phyloP scores from a whole-genome alignment of 2,113 vertebrate genomes.

The Boulengerochromis microlepis region DNA sequence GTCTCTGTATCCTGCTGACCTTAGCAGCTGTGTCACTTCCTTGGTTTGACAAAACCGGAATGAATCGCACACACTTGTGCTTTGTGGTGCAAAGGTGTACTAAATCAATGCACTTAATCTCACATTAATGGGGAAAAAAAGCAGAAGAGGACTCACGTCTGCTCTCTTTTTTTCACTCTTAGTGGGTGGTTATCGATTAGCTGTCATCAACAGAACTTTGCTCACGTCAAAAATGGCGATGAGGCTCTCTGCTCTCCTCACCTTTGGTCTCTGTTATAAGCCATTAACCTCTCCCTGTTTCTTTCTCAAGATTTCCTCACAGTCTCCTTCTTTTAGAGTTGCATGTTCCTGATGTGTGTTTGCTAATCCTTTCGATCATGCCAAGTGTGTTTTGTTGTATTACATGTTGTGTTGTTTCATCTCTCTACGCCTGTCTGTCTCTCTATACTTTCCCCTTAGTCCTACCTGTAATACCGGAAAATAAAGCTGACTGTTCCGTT shows the following conservation, averaged over 20 bases:
- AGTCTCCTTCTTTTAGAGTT: not conserved
- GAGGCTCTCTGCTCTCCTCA: not conserved
- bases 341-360: not conserved
- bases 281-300: not conserved
- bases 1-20: slow-evolving; percentile 64
- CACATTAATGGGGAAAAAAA: not conserved
- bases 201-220: not conserved
- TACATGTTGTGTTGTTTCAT: not conserved
- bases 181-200: not conserved
- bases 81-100: not conserved
- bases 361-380: not conserved
- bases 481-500: not conserved
- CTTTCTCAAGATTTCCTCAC: not conserved
- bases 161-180: not conserved
- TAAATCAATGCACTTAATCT: not conserved
- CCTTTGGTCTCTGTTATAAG: not conserved
- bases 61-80: slow-evolving; percentile 23
- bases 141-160: not conserved
- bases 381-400: not conserved
- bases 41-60: slow-evolving; percentile 60
- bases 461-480: not conserved
- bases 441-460: not conserved
- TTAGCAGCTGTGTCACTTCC: slow-evolving; percentile 75
- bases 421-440: not conserved
- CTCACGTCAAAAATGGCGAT: not conserved